Evolutionary conservation across 2,113 vertebrate species (phyloP).

Genomic region (Propithecus coquereli): DNA sequence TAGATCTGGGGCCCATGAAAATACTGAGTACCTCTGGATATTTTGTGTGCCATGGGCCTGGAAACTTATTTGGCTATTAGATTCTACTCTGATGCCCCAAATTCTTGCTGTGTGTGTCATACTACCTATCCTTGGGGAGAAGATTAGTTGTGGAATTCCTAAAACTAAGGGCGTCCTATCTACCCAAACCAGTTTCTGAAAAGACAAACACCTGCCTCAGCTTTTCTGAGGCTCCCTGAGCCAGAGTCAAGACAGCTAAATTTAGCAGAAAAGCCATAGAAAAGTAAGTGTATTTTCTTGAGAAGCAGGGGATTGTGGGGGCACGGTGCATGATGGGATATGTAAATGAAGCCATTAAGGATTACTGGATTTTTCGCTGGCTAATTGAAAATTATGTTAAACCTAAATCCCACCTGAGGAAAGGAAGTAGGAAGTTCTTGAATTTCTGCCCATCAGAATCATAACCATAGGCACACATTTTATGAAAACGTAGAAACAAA

Average conservation of each 20-base stretch:
- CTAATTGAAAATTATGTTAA: conserved; percentile 2
- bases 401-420: background rate
- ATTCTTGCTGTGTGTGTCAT: background rate
- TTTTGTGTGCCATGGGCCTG: background rate
- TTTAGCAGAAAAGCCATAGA: background rate
- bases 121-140: background rate
- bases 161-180: background rate
- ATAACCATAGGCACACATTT: background rate
- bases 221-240: background rate
- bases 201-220: background rate
- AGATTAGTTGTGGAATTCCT: background rate
- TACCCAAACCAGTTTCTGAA: background rate
- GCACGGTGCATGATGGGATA: background rate
- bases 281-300: background rate
- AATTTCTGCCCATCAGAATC: background rate
- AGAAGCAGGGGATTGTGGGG: background rate
- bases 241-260: background rate
- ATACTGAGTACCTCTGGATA: background rate
- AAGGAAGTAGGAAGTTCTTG: background rate
- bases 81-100: background rate
- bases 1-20: background rate
- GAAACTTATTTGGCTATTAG: background rate
- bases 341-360: background rate
- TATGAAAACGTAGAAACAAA: background rate
- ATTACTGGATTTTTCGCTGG: background rate